A percentile compares a stretch with the other conserved stretches of the same genome.
Conservation (phyloP, 1,140 invertebrate species). For the Cyrtorhinus lividipennis region DNA sequence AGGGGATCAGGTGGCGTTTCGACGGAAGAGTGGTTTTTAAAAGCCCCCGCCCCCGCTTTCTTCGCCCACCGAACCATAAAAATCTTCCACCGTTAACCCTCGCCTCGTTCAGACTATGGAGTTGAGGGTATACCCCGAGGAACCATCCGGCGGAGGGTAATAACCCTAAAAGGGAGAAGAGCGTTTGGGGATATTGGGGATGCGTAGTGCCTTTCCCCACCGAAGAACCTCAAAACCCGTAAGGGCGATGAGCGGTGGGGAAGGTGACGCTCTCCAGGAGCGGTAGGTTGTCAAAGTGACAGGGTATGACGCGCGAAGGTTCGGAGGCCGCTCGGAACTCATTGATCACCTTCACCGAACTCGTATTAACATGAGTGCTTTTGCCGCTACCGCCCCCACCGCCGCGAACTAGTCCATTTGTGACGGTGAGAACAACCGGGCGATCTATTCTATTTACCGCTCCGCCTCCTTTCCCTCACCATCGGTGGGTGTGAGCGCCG, state of each 20-base stretch:
- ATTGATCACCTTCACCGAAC: neutral
- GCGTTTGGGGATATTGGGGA: neutral
- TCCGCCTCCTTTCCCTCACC: too few relatives aligned
- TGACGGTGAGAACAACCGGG: neutral
- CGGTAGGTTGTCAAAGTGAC: neutral
- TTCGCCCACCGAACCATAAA: neutral
- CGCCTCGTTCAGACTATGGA: neutral
- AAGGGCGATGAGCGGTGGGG: too few relatives aligned
- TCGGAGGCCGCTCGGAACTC: neutral
- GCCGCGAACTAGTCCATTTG: neutral
- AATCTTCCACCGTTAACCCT: neutral
- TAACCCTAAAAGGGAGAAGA: slow-evolving; percentile 8
- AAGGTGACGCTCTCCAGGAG: too few relatives aligned
- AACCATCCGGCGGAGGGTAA: neutral
- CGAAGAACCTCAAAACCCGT: too few relatives aligned
- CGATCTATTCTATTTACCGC: neutral
- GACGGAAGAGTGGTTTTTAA: slow-evolving; percentile 6
- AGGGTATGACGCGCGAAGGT: neutral
- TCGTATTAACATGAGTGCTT: slow-evolving; percentile 8
- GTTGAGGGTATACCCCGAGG: neutral
- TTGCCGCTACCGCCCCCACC: neutral
- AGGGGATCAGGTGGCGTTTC: neutral
- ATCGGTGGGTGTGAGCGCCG: neutral
- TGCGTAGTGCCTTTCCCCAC: neutral
- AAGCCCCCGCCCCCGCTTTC: neutral